Evolutionary conservation across 2,888 invertebrate genomes (phyloP), one percentile per base, ranked within the genome.

Genomic region (Dyspetes luteomarginatus): DNA sequence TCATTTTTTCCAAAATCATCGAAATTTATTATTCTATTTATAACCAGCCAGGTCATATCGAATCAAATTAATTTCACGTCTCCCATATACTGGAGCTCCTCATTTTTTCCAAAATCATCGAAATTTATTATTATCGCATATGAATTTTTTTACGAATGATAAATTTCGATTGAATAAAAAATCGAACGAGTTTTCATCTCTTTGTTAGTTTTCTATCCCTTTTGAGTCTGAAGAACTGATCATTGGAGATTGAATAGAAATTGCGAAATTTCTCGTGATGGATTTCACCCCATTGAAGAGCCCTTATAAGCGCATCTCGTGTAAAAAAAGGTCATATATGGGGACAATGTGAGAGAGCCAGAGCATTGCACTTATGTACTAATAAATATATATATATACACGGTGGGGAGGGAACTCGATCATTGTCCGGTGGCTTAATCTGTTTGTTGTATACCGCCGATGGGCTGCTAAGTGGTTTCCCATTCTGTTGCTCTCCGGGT

Each of bases 391-490:
- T 43, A 68, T 58, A 50, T 19, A 24, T 56, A 15, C 48, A 68
- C 64, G 48, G 55, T 58, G 71, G 55, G 79, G 72, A 80, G 82
- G 82, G 85, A 83, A 55, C 64, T 75, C 84, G 83, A 86, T 88
- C 86, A 89, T 90, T 89, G 90, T 89, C 85, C 86, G 83, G 83
- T 82, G 67, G 86, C 88, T 88, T 91, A 91, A 91, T 91, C 91
- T 89, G 91, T 91, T 91, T 91, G 91, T 90, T 89, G 90, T 90
- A 89, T 85, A 90, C 88, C 86, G 86, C 86, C 81, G 87, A 85
- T 86, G 87, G 89, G 88, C 89, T 90, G 91, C 90, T 91, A 91
- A 91, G 91, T 91, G 90, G 91, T 90, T 88, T 86, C 86, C 71
- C 88, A 88, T 90, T 90, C 89, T 88, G 87, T 84, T 85, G 65